Evolutionary conservation across 35 echinoderm and acorn worm species (phyloP).

Genomic region (Eucidaris tribuloides): DNA sequence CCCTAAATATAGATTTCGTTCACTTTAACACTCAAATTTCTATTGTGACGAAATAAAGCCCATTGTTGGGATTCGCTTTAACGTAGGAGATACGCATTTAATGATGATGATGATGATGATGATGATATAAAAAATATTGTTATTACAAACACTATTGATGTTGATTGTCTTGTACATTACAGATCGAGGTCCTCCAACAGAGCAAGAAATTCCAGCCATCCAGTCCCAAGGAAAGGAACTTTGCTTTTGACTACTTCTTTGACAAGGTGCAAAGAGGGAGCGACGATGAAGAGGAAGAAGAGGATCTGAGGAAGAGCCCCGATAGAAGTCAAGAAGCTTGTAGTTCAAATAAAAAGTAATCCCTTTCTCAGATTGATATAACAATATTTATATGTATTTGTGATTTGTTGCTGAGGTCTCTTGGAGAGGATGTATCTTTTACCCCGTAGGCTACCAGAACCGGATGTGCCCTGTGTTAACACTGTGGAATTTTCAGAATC

Average conservation of each 20-base stretch:
- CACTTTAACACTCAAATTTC: too few relatives aligned
- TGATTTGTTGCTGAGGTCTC: too few relatives aligned
- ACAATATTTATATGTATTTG: too few relatives aligned
- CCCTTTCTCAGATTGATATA: too few relatives aligned
- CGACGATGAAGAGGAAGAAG: conserved; percentile 6
- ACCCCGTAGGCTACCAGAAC: too few relatives aligned
- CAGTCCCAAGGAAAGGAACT: conserved; percentile 53
- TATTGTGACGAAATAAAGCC: too few relatives aligned
- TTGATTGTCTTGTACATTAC: background rate
- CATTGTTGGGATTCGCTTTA: too few relatives aligned
- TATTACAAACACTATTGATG: background rate
- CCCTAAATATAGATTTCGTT: background rate
- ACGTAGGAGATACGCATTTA: background rate
- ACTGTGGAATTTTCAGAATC: too few relatives aligned
- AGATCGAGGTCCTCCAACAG: conserved; percentile 85
- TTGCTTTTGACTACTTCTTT: conserved; percentile 98
- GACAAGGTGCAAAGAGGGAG: conserved; percentile 47
- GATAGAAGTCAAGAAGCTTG: too few relatives aligned
- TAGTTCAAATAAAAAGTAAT: too few relatives aligned
- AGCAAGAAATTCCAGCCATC: conserved; percentile 34
- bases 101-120: background rate
- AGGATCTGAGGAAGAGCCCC: background rate
- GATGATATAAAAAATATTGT: background rate
- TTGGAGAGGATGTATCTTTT: too few relatives aligned
- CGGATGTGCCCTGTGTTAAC: too few relatives aligned